Percentiles rank a stretch among this genome's conserved stretches.
phyloP scores from a whole-genome alignment of 2,797 vertebrate species.

The Coendou prehensilis region DNA sequence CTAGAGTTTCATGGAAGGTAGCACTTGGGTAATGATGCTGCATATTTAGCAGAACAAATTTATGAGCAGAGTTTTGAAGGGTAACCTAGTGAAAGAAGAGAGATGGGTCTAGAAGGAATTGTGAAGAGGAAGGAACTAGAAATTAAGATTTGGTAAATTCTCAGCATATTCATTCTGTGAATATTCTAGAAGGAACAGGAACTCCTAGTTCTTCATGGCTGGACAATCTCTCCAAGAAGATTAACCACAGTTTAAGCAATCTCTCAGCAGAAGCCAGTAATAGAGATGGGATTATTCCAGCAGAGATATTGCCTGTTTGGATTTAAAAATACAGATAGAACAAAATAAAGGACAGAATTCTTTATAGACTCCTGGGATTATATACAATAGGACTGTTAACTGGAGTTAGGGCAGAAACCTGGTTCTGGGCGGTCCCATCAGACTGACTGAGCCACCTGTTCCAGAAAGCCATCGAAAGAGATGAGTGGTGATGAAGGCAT shows the following conservation, averaged over 20 bases:
- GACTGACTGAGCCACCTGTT: neutral
- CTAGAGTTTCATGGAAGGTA: neutral
- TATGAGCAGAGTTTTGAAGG: neutral
- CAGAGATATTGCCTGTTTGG: neutral
- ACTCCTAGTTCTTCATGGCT: neutral
- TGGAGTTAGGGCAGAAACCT: neutral
- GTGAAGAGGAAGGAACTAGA: neutral
- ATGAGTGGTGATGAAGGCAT: neutral
- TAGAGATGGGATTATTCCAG: neutral
- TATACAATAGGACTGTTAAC: neutral
- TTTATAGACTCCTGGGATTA: neutral
- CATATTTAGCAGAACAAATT: neutral
- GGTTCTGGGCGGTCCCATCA: too few relatives aligned
- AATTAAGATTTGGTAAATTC: neutral
- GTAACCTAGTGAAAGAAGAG: neutral
- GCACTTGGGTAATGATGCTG: neutral
- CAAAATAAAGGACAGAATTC: neutral
- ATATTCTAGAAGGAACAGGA: neutral
- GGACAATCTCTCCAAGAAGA: neutral
- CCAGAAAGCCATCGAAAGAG: neutral
- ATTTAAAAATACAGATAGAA: neutral
- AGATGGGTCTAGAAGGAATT: neutral
- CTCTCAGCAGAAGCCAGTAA: neutral
- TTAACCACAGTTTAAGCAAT: neutral
- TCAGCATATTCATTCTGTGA: neutral